These are phyloP conservation scores for Campylomormyrus numenius DNA, from an alignment of 2,113 vertebrate genomes.

Conservation along the genomic window DNA sequence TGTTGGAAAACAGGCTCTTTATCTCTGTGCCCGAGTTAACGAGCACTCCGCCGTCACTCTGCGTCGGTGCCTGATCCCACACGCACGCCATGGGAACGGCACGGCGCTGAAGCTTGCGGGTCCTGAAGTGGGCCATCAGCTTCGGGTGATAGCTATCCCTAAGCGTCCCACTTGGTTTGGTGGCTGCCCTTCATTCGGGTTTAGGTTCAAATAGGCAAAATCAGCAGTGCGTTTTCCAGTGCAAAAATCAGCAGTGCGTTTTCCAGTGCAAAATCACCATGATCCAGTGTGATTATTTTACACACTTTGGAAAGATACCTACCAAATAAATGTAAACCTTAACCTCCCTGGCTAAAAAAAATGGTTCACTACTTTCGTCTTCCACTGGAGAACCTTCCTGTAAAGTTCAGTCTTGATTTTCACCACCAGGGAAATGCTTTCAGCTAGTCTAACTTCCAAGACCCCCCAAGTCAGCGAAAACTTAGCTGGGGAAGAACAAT, in stretches of 20 bases:
- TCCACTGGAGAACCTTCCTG: neutral
- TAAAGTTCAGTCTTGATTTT: neutral
- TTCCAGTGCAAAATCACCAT: neutral
- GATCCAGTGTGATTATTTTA: neutral
- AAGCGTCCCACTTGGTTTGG: neutral
- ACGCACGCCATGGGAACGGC: neutral
- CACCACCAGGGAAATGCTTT: neutral
- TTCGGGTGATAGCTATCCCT: neutral
- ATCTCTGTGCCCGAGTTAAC: conserved; percentile 42
- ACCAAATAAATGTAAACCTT: neutral
- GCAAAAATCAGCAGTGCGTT: neutral
- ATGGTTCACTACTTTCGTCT: neutral
- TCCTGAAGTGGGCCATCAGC: neutral
- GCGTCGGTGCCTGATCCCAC: conserved; percentile 41
- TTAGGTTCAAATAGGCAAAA: neutral
- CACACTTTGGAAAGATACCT: neutral
- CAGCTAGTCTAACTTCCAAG: neutral
- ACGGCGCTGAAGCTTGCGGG: neutral
- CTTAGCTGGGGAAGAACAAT: neutral
- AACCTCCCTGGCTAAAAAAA: neutral
- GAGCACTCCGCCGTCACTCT: conserved; percentile 29
- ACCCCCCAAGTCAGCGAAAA: neutral
- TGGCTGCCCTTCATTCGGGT: neutral
- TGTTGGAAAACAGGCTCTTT: conserved; percentile 52
- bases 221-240: neutral